Conservation (phyloP, 2,113 vertebrate species). For the Tor tambroides region DNA sequence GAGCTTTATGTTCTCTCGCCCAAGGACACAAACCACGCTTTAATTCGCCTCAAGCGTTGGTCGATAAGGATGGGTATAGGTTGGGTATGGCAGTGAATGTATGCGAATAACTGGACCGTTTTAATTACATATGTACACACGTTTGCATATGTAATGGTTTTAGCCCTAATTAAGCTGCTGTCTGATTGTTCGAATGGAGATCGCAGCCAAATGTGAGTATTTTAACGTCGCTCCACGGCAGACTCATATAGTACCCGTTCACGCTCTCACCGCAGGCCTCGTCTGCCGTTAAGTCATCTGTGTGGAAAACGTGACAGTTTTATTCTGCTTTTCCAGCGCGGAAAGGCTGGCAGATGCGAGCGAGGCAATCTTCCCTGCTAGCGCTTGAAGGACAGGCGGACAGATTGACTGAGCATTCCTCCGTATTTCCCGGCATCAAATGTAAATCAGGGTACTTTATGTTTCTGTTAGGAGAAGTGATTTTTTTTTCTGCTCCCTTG, state of each 20-base stretch:
- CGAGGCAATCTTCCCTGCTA: slow-evolving; percentile 63
- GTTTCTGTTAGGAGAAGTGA: slow-evolving; percentile 65
- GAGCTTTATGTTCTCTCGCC: not conserved
- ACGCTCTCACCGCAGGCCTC: slow-evolving; percentile 13
- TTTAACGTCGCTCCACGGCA: not conserved
- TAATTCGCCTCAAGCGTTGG: not conserved
- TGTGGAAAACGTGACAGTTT: slow-evolving; percentile 22
- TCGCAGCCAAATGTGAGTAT: slow-evolving; percentile 67
- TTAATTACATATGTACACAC: slow-evolving; percentile 45
- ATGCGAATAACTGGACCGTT: slow-evolving; percentile 34
- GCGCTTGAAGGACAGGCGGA: not conserved
- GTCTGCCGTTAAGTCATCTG: not conserved
- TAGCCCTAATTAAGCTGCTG: slow-evolving; percentile 54
- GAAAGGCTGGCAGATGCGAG: slow-evolving; percentile 56
- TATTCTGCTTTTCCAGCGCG: slow-evolving; percentile 3
- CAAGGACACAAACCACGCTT: slow-evolving; percentile 3
- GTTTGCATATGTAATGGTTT: slow-evolving; percentile 46
- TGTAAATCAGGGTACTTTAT: slow-evolving; percentile 80
- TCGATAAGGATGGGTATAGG: not conserved
- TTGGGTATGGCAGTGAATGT: slow-evolving; percentile 30
- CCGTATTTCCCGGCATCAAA: slow-evolving; percentile 73
- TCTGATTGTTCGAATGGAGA: slow-evolving; percentile 62
- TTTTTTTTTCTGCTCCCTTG: slow-evolving; percentile 35
- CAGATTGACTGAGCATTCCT: slow-evolving; percentile 19
- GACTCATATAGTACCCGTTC: slow-evolving; percentile 15